Conservation (phyloP, 2,888 invertebrate genomes). For the Teinopalpus imperialis region DNA sequence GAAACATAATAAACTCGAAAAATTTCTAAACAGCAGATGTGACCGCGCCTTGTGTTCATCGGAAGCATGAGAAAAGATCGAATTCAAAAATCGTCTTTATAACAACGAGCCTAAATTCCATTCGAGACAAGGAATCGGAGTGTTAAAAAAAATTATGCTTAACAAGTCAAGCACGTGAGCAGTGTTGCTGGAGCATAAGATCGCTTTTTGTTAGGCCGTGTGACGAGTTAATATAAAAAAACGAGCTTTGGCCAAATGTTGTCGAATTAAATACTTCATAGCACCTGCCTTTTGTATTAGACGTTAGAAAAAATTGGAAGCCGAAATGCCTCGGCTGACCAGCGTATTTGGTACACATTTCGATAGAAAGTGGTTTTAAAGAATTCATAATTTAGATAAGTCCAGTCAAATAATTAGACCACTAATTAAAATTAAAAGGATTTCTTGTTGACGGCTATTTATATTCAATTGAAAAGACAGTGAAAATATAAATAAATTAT, state of each 20-base stretch:
- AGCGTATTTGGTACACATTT: slow-evolving; percentile 25
- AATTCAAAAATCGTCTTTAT: slow-evolving; percentile 25
- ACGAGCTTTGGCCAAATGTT: slow-evolving; percentile 44
- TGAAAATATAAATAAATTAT: no score
- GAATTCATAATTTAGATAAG: slow-evolving; percentile 9
- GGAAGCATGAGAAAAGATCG: slow-evolving; percentile 39
- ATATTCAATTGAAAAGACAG: slow-evolving; percentile 1
- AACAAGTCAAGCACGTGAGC: slow-evolving; percentile 1
- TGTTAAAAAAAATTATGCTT: slow-evolving; percentile 7
- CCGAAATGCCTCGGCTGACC: slow-evolving; percentile 34
- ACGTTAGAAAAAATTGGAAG: slow-evolving; percentile 39
- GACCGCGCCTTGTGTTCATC: slow-evolving; percentile 40
- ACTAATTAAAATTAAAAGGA: slow-evolving; percentile 3
- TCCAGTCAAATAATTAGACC: not conserved
- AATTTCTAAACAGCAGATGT: slow-evolving; percentile 43
- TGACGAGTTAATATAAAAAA: slow-evolving; percentile 20
- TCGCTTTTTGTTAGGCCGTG: slow-evolving; percentile 11
- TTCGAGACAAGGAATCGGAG: slow-evolving; percentile 21
- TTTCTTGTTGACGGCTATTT: slow-evolving; percentile 1
- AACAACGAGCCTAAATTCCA: slow-evolving; percentile 24
- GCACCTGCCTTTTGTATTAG: slow-evolving; percentile 57
- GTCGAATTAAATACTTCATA: slow-evolving; percentile 44
- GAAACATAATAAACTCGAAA: slow-evolving; percentile 13
- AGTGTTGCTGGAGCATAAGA: slow-evolving; percentile 16
- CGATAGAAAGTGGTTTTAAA: slow-evolving; percentile 17